These are phyloP conservation scores for Plagodis dolabraria DNA, from an alignment of 2,888 invertebrate genomes.

Conservation along the genomic window DNA sequence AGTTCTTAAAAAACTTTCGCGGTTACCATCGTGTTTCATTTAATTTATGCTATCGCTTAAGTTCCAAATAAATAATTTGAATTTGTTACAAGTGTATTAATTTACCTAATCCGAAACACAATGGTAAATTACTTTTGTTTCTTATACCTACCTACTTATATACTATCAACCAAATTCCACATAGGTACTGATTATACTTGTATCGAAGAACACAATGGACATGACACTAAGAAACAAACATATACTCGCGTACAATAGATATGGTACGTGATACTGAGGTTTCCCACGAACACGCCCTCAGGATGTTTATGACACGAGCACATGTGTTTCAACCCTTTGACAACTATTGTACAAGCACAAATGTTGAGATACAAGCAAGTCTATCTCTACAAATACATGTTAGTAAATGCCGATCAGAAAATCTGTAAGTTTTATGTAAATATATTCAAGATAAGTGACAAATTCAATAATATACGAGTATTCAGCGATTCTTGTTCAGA, in stretches of 20 bases:
- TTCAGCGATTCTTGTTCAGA: too few species aligned
- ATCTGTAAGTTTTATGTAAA: neutral
- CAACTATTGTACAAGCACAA: slow-evolving; percentile 21
- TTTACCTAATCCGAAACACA: too few species aligned
- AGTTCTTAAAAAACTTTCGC: too few species aligned
- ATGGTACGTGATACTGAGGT: slow-evolving; percentile 8
- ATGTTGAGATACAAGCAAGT: slow-evolving; percentile 8
- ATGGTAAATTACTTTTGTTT: neutral
- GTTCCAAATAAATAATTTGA: too few species aligned
- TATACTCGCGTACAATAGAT: slow-evolving; percentile 5
- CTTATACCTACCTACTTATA: neutral
- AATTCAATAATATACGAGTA: too few species aligned
- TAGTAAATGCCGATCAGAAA: neutral
- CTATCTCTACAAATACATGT: neutral
- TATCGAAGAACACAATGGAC: slow-evolving; percentile 4
- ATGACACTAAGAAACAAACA: slow-evolving; percentile 2
- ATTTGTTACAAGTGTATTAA: too few species aligned
- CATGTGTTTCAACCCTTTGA: slow-evolving; percentile 29
- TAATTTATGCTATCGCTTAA: too few species aligned
- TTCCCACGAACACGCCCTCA: slow-evolving; percentile 47
- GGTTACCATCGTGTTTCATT: too few species aligned
- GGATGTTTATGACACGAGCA: slow-evolving; percentile 47
- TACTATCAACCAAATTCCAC: neutral
- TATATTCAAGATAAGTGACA: neutral
- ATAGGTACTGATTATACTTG: neutral